Conservation (phyloP, 2,113 vertebrate genomes). For the Lipophrys pholis region DNA sequence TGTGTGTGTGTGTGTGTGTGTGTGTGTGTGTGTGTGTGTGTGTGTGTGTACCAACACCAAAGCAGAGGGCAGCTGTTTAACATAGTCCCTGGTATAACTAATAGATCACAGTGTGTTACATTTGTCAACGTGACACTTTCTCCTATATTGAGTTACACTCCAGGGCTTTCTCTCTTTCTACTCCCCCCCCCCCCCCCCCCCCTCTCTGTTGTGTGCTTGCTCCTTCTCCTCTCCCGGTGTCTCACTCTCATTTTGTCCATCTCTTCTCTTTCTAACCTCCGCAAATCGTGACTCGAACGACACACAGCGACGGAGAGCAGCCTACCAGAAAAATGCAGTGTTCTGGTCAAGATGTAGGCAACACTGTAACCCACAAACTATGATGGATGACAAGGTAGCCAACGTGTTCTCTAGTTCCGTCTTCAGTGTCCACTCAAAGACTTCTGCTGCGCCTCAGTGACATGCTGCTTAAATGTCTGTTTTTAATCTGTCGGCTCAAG, state of each 20-base stretch:
- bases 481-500: neutral
- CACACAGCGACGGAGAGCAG: constrained; percentile 7
- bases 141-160: constrained; percentile 85
- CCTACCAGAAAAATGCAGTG: constrained; percentile 50
- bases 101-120: constrained; percentile 79
- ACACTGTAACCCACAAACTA: constrained; percentile 34
- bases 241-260: constrained; percentile 3
- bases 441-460: neutral
- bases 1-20: constrained; percentile 30
- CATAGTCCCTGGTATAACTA: constrained; percentile 82
- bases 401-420: constrained; percentile 27
- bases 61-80: constrained; percentile 76
- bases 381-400: constrained; percentile 70
- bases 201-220: constrained; percentile 37
- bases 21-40: constrained; percentile 26
- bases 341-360: constrained; percentile 42
- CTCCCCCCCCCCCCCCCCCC: constrained; percentile 11
- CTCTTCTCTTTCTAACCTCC: constrained; percentile 26
- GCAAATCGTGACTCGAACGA: constrained; percentile 33
- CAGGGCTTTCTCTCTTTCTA: constrained; percentile 70
- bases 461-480: neutral
- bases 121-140: constrained; percentile 84
- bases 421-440: constrained; percentile 4
- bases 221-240: constrained; percentile 25
- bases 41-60: constrained; percentile 36